Base-by-base conservation (phyloP, 2,888 invertebrate species). In the Cephus spinipes region DNA sequence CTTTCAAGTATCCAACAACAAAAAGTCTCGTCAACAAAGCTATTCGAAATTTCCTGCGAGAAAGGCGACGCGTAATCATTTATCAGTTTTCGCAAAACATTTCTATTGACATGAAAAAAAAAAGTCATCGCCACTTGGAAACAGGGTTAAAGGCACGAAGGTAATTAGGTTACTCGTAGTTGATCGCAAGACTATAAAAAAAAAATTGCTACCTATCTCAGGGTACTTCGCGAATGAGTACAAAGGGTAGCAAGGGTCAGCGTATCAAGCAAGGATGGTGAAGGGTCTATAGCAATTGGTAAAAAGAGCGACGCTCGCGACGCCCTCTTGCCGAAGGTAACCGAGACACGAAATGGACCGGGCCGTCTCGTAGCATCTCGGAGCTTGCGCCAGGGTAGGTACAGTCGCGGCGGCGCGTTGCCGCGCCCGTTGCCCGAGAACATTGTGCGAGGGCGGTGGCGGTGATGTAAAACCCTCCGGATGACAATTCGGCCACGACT, bases 371-470 rank as follows among this genome's bases (percentile, higher is more conserved):
- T 35, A 68, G 68, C 34, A 55, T 55, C 55, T 55, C 23, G 9
- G 71, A 71, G 71, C 32, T 74, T 30, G 76, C 73, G 79, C 68
- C 30, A 55, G 68, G 34, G 33, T 31, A 78, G 69, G 73, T 75
- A 12, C 12, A 55, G 30, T 34, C 75, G 80, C 81, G 81, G 74
- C 81, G 81, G 79, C 80, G 80, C 84, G 84, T 81, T 74, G 79
- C 84, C 85, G 83, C 77, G 79, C 32, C 79, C 30, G 76, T 55
- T 55, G 55, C 31, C 6, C 23, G 71, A 71, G 71, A 71, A 71
- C 71, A 33, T 71, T 71, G 71, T 33, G 71, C 71, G 71, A 71
- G 71, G 71, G 71, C 71, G 71, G 71, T 71, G 71, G 31, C 71
- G 71, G 55, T 55, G 55, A 55, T 55, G 55, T 55, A 55, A 55